Percentiles rank a stretch among this genome's conserved stretches.
These are phyloP conservation scores for Mesorhabditis belari DNA, from an alignment of 2,888 invertebrate species.

Conservation along the genomic window DNA sequence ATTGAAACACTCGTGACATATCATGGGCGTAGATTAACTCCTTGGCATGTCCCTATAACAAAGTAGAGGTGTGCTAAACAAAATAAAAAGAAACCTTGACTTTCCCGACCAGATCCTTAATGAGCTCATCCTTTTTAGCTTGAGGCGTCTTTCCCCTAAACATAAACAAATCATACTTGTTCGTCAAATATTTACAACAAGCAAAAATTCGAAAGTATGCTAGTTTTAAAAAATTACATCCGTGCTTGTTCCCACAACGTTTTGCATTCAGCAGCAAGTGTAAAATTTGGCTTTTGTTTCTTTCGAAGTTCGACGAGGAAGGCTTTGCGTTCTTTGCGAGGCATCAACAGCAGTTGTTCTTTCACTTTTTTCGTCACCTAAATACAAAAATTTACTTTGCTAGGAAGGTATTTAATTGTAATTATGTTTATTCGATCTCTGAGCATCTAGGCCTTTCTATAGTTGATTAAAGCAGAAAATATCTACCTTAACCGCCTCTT, in stretches of 20 bases:
- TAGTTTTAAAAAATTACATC: conserved; percentile 13
- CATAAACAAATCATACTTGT: too few species aligned
- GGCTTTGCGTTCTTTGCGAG: conserved; percentile 37
- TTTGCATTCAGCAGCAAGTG: conserved; percentile 33
- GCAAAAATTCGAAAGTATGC: neutral
- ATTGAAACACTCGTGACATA: conserved; percentile 79
- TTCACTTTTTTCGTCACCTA: conserved; percentile 37
- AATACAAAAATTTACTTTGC: neutral
- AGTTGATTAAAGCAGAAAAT: too few species aligned
- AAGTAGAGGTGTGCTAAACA: too few species aligned
- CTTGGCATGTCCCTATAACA: conserved; percentile 56
- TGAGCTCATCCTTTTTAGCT: conserved; percentile 27
- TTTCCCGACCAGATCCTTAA: conserved; percentile 24
- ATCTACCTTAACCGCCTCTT: conserved; percentile 3
- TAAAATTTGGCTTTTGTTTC: conserved; percentile 40
- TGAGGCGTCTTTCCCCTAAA: conserved; percentile 41
- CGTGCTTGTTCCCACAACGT: conserved; percentile 38
- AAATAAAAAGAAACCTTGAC: too few species aligned
- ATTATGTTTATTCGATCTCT: neutral
- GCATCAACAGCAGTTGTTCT: conserved; percentile 40
- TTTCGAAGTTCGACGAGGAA: conserved; percentile 34
- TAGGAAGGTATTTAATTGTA: neutral
- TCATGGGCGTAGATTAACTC: conserved; percentile 63
- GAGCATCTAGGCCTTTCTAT: too few species aligned
- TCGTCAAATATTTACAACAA: too few species aligned